A percentile compares a stretch with the other conserved stretches of the same genome.
Conservation (phyloP, 2,113 vertebrate species). For the Misgurnus anguillicaudatus region DNA sequence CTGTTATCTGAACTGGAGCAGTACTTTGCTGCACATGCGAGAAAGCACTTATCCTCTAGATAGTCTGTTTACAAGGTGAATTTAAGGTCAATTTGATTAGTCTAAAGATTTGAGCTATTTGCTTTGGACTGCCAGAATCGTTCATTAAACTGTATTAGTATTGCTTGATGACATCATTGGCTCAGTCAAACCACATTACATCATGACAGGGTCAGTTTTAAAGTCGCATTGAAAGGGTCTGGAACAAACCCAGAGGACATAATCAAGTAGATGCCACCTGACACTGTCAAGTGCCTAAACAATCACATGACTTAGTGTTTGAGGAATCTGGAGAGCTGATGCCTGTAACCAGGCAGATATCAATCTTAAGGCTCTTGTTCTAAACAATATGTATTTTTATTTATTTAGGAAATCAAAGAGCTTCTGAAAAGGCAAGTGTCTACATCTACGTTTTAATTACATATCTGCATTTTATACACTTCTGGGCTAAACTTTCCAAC, state of each 20-base stretch:
- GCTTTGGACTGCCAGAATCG: background rate
- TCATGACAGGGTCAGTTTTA: background rate
- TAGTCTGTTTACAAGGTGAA: background rate
- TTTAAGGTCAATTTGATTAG: background rate
- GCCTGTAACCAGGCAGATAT: background rate
- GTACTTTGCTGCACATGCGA: background rate
- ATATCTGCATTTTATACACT: too few species aligned
- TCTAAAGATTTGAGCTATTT: background rate
- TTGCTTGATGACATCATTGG: background rate
- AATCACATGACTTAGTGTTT: conserved; percentile 26
- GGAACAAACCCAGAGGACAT: conserved; percentile 45
- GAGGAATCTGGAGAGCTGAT: conserved; percentile 9
- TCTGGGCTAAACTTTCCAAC: too few species aligned
- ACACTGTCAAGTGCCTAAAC: conserved; percentile 21
- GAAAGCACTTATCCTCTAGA: background rate
- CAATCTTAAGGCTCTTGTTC: background rate
- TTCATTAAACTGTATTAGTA: background rate
- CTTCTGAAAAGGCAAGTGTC: conserved; percentile 72
- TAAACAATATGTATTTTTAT: conserved; percentile 42
- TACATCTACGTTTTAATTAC: background rate
- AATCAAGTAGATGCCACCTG: conserved; percentile 38
- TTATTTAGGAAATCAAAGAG: conserved; percentile 75
- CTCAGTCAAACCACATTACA: background rate
- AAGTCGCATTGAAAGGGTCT: conserved; percentile 18
- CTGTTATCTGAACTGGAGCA: background rate